These are phyloP conservation scores for Acleris laterana DNA, from an alignment of 2,888 invertebrate genomes.

Conservation along the genomic window DNA sequence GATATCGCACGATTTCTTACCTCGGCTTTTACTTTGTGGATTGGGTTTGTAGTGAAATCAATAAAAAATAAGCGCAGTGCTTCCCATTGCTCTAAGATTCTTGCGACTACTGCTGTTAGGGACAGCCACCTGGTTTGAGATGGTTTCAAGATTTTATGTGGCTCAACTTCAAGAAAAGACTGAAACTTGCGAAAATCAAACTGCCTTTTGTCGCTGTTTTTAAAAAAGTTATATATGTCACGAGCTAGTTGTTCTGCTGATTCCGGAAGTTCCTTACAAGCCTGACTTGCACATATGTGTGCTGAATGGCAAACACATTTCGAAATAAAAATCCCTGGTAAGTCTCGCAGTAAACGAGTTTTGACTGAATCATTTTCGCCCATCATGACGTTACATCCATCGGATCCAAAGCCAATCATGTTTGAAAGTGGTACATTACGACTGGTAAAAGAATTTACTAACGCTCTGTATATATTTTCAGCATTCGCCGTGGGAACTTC, in stretches of 20 bases:
- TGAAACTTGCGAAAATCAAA: constrained; percentile 21
- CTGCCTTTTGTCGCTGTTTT: constrained; percentile 21
- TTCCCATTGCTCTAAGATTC: too few species aligned
- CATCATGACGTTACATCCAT: constrained; percentile 52
- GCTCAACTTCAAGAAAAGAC: constrained; percentile 22
- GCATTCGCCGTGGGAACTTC: too few species aligned
- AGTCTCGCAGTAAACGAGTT: constrained; percentile 40
- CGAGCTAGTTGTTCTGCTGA: constrained; percentile 15
- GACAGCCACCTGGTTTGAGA: constrained; percentile 27
- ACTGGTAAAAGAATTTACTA: too few species aligned
- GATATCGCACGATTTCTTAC: constrained; percentile 35
- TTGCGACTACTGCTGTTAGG: constrained; percentile 14
- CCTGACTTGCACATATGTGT: constrained; percentile 47
- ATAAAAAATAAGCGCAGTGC: constrained; percentile 35
- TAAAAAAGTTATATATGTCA: constrained; percentile 21
- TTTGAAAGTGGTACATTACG: too few species aligned
- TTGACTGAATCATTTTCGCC: constrained; percentile 48
- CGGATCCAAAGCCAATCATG: constrained; percentile 54
- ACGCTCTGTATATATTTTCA: too few species aligned
- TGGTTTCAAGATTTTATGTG: constrained; percentile 23
- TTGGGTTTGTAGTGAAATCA: constrained; percentile 37
- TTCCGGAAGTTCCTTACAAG: constrained; percentile 42
- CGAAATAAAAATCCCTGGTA: constrained; percentile 45
- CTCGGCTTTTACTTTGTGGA: constrained; percentile 37
- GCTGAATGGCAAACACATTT: constrained; percentile 52